Base-by-base conservation (phyloP, 2,797 vertebrate genomes). In the Uromys caudimaculatus region DNA sequence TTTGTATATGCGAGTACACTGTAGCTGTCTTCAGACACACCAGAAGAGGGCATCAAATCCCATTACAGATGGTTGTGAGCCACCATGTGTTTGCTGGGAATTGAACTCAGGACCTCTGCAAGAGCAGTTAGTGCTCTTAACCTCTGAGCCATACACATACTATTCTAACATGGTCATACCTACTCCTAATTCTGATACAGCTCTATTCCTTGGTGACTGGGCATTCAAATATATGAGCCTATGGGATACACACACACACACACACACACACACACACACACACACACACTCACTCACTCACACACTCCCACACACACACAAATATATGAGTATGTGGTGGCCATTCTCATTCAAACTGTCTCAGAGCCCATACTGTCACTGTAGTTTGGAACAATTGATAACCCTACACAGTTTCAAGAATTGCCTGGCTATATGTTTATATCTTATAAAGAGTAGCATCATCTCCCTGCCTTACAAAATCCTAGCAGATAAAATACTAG, bases 381-480 rank as follows among this genome's bases (percentile, higher is more conserved):
- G 47, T 35, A 27, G 6, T 90, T 95, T 96, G 69, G 88, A 96
- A 64, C 56, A 56, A 6, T 91, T 62, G 73, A n/a, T 95, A 91
- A 87, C 16, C 8, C 16, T 83, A 73, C 88, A 60, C 79, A 81
- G 83, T 94, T 96, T 97, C 71, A 93, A 54, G 50, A 90, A 56
- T 93, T 92, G 52, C 3, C 10, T 29, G 73, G 27, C 69, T 75
- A 73, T 91, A 27, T 89, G 52, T 92, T 97, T 93, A 75, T 35
- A 82, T 92, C 21, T 95, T 58, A 44, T 95, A 13, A 54, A 71
- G 16, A 58, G 4, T 73, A 92, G 29, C 35, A 79, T 90, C 52
- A 58, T 94, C 81, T 73, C 69, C 76, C 3, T 78, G 32, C 92
- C 38, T 96, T 35, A 64, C 50, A 29, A 95, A 93, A 93, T 95